phyloP scores from a whole-genome alignment of 2,113 vertebrate species.

The Daboia siamensis region DNA sequence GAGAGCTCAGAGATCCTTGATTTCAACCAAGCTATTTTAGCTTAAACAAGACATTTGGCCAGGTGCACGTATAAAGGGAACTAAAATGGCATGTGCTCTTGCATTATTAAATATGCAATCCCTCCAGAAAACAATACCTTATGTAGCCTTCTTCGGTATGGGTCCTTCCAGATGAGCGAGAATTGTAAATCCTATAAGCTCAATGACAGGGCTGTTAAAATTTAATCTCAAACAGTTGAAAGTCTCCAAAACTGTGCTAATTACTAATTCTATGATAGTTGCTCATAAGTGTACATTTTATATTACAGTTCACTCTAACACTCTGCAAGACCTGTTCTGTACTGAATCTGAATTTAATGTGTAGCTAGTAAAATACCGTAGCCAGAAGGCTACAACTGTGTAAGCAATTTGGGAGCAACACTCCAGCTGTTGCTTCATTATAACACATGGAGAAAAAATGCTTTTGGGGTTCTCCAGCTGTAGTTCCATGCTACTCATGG shows the following conservation, averaged over 20 bases:
- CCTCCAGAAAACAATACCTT: not conserved
- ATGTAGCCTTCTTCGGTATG: not conserved
- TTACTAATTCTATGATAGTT: not conserved
- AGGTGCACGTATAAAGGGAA: not conserved
- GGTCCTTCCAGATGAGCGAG: not conserved
- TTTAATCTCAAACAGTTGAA: not conserved
- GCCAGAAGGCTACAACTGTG: conserved; percentile 3
- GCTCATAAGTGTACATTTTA: not conserved
- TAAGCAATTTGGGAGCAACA: conserved; percentile 9
- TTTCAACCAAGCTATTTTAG: not conserved
- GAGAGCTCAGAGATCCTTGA: not conserved
- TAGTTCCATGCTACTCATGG: not conserved
- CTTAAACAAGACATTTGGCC: not conserved
- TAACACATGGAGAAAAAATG: not conserved
- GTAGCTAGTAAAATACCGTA: not conserved
- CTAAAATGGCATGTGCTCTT: not conserved
- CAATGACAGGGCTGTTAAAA: not conserved
- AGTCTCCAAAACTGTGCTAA: not conserved
- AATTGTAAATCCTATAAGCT: not conserved
- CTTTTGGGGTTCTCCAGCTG: conserved; percentile 1
- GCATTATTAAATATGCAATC: not conserved
- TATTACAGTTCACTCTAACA: not conserved
- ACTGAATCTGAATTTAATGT: not conserved
- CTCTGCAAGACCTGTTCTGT: not conserved
- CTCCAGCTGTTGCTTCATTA: conserved; percentile 25